Conservation (phyloP, 2,797 vertebrate species). For the Tapirus indicus region DNA sequence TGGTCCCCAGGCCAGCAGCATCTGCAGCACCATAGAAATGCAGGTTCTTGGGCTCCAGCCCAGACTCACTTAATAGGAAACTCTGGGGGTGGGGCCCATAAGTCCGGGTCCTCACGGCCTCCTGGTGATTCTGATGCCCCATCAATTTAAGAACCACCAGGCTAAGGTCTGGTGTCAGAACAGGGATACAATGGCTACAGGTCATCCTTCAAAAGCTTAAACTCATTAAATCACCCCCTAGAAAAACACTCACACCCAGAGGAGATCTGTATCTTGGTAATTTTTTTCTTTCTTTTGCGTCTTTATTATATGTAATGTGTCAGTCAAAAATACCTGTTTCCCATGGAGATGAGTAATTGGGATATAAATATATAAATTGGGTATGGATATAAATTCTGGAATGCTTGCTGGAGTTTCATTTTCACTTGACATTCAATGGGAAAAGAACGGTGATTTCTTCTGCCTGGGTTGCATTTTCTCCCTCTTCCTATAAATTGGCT, state of each 20-base stretch:
- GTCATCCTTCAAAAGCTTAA: neutral
- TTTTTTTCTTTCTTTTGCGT: conserved; percentile 37
- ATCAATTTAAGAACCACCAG: no score
- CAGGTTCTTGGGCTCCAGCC: neutral
- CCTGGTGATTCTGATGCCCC: neutral
- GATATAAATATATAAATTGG: neutral
- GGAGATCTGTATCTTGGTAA: neutral
- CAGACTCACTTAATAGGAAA: neutral
- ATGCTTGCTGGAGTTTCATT: neutral
- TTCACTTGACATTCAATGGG: neutral
- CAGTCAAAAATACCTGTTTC: conserved; percentile 55
- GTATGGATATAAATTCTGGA: neutral
- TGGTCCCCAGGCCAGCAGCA: neutral
- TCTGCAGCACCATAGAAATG: neutral
- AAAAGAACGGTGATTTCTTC: neutral
- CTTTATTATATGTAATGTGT: conserved; percentile 41
- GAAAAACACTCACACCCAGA: neutral
- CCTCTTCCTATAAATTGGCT: neutral
- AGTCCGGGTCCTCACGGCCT: neutral
- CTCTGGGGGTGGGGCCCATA: no score
- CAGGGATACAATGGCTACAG: accelerated
- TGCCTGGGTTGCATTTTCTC: neutral
- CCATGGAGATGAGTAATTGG: conserved; percentile 45
- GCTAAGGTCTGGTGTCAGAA: no score
- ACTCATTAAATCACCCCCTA: neutral